phyloP scores from a whole-genome alignment of 2,888 invertebrate genomes.

The Melanotus villosus region DNA sequence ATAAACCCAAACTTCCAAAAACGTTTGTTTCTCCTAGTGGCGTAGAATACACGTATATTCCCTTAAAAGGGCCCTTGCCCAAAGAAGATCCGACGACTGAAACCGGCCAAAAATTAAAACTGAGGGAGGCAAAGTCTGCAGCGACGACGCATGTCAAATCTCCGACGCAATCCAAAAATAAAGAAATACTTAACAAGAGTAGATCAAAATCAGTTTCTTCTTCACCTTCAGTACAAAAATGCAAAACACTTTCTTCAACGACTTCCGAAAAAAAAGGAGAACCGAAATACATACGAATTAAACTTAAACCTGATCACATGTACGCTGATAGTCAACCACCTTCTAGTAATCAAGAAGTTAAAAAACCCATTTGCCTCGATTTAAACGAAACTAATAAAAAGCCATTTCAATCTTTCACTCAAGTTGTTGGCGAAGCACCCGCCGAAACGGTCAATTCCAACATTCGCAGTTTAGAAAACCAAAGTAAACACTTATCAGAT shows the following conservation, averaged over 20 bases:
- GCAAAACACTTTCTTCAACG: conserved; percentile 35
- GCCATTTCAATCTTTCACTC: conserved; percentile 67
- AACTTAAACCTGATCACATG: conserved; percentile 82
- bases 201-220: conserved; percentile 55
- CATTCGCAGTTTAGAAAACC: conserved; percentile 47
- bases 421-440: conserved; percentile 58
- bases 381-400: conserved; percentile 66
- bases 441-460: conserved; percentile 49
- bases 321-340: conserved; percentile 70
- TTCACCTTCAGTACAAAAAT: conserved; percentile 42
- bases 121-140: conserved; percentile 48
- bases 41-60: conserved; percentile 68
- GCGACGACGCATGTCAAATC: conserved; percentile 43
- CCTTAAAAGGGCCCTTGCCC: conserved; percentile 67
- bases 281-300: conserved; percentile 76
- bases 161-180: conserved; percentile 34
- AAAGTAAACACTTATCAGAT: conserved; percentile 54
- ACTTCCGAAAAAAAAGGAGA: conserved; percentile 55
- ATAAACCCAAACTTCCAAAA: conserved; percentile 59
- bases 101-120: conserved; percentile 39
- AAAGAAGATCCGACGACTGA: conserved; percentile 48
- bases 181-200: conserved; percentile 44
- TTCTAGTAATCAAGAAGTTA: conserved; percentile 61
- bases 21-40: conserved; percentile 65
- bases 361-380: conserved; percentile 76